Evolutionary conservation across 2,888 invertebrate species (phyloP).

Genomic region (Hypsopygia costalis): DNA sequence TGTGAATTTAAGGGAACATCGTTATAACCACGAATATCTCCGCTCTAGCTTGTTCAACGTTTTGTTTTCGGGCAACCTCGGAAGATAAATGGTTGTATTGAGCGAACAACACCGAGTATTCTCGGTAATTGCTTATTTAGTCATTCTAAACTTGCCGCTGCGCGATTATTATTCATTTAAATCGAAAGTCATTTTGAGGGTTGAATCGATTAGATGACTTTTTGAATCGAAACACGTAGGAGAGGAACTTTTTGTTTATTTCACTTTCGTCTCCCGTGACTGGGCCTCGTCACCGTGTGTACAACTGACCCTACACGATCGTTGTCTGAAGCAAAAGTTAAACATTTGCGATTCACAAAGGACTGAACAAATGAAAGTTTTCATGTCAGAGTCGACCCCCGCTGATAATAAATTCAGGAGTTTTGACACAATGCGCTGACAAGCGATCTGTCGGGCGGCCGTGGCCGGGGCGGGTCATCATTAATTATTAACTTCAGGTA

Average conservation of each 20-base stretch:
- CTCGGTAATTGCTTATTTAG: too few species aligned
- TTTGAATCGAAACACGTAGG: too few species aligned
- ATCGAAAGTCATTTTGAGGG: too few species aligned
- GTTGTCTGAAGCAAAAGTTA: background rate
- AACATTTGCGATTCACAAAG: constrained; percentile 3
- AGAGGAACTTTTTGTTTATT: too few species aligned
- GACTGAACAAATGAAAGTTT: background rate
- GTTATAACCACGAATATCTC: background rate
- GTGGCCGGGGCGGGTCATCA: background rate
- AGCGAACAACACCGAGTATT: background rate
- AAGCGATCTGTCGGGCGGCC: background rate
- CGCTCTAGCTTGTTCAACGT: background rate
- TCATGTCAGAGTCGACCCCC: background rate
- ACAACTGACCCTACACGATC: too few species aligned
- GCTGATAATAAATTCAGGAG: constrained; percentile 7
- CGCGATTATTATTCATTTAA: too few species aligned
- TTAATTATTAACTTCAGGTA: background rate
- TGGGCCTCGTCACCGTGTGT: too few species aligned
- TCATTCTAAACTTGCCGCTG: too few species aligned
- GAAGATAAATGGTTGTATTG: background rate
- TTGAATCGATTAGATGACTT: too few species aligned
- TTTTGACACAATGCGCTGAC: constrained; percentile 4
- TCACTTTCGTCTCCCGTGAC: too few species aligned
- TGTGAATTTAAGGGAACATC: background rate
- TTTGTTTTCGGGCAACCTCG: background rate